These are phyloP conservation scores for Caenorhabditis sp. DNA, from an alignment of 2,888 invertebrate species.

Conservation along the genomic window DNA sequence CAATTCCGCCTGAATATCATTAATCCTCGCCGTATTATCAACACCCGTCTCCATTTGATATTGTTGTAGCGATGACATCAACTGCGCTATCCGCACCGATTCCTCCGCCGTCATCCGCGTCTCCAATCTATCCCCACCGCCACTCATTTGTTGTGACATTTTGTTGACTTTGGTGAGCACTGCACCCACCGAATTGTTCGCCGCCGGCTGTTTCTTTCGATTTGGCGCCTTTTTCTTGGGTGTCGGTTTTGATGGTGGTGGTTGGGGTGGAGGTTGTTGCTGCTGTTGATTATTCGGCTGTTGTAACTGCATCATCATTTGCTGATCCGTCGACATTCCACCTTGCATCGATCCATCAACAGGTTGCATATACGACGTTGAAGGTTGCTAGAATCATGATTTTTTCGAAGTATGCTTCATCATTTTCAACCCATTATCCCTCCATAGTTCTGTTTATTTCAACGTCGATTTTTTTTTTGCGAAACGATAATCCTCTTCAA, in stretches of 20 bases:
- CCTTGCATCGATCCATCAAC: slow-evolving; percentile 1
- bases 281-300: not conserved
- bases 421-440: too few species aligned
- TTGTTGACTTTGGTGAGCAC: slow-evolving; percentile 24
- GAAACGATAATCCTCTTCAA: too few species aligned
- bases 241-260: not conserved
- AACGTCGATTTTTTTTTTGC: too few species aligned
- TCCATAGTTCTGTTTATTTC: too few species aligned
- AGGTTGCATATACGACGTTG: slow-evolving; percentile 15
- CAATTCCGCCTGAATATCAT: not conserved
- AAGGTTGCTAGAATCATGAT: not conserved
- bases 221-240: slow-evolving; percentile 6
- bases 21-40: slow-evolving; percentile 4
- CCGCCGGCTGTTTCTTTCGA: slow-evolving; percentile 7
- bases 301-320: slow-evolving; percentile 1
- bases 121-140: slow-evolving; percentile 10
- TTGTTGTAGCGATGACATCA: slow-evolving; percentile 1
- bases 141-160: slow-evolving; percentile 10
- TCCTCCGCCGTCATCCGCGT: slow-evolving; percentile 15
- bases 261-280: not conserved
- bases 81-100: not conserved
- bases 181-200: slow-evolving; percentile 14
- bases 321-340: not conserved
- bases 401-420: too few species aligned
- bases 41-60: not conserved